phyloP scores from a whole-genome alignment of 2,888 invertebrate genomes.

The Mylabris sibirica region DNA sequence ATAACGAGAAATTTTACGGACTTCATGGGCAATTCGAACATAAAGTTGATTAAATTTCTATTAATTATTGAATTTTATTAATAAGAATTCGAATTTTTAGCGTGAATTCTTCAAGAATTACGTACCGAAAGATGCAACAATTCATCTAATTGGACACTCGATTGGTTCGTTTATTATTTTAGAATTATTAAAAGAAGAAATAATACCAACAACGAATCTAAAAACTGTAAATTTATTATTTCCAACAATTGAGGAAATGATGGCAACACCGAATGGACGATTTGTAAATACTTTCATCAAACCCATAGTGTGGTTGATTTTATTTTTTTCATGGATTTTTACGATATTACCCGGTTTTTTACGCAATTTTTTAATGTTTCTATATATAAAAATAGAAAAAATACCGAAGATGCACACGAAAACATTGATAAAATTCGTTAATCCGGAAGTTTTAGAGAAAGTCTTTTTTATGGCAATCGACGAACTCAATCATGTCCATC shows the following conservation, averaged over 20 bases:
- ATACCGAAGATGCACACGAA: slow-evolving; percentile 64
- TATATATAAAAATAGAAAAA: slow-evolving; percentile 66
- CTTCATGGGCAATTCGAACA: slow-evolving; percentile 82
- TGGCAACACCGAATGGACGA: slow-evolving; percentile 75
- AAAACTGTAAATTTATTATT: slow-evolving; percentile 79
- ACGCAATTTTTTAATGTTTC: slow-evolving; percentile 63
- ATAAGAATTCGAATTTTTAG: slow-evolving; percentile 52
- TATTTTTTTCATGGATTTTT: slow-evolving; percentile 64
- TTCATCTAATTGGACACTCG: slow-evolving; percentile 89
- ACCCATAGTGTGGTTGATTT: slow-evolving; percentile 62
- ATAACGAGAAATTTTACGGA: slow-evolving; percentile 71
- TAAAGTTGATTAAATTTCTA: slow-evolving; percentile 65
- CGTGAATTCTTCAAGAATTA: slow-evolving; percentile 75
- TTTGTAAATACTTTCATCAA: slow-evolving; percentile 70
- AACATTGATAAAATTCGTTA: slow-evolving; percentile 66
- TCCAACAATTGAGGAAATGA: slow-evolving; percentile 88
- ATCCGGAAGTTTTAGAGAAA: slow-evolving; percentile 69
- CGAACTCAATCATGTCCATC: slow-evolving; percentile 80
- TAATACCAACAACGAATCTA: slow-evolving; percentile 64
- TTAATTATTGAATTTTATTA: background rate
- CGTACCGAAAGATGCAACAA: slow-evolving; percentile 74
- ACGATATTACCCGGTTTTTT: slow-evolving; percentile 66
- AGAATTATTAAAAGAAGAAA: slow-evolving; percentile 71
- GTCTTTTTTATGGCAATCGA: slow-evolving; percentile 76
- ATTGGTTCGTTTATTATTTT: slow-evolving; percentile 87